Conservation (phyloP, 2,113 vertebrate genomes). For the Garra rufa region DNA sequence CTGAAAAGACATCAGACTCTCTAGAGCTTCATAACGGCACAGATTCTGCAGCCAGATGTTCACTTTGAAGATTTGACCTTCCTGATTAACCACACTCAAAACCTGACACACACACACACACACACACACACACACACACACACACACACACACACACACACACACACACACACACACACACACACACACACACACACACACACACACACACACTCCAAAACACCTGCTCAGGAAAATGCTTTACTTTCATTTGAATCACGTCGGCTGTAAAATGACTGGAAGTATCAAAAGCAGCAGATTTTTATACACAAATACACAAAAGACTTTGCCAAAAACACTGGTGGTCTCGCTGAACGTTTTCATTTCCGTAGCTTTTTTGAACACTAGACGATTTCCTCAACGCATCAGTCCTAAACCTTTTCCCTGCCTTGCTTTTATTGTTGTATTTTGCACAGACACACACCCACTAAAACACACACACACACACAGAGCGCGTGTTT, state of each 20-base stretch:
- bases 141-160: slow-evolving; percentile 17
- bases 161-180: slow-evolving; percentile 38
- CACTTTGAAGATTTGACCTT: slow-evolving; percentile 63
- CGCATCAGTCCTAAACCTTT: slow-evolving; percentile 3
- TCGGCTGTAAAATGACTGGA: background rate
- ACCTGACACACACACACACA: background rate
- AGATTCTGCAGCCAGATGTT: slow-evolving; percentile 70
- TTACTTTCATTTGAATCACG: background rate
- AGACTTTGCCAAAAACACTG: background rate
- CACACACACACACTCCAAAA: slow-evolving; percentile 5
- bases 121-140: slow-evolving; percentile 39
- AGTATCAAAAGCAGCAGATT: slow-evolving; percentile 1
- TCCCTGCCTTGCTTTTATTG: background rate
- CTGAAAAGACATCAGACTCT: slow-evolving; percentile 35
- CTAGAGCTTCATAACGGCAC: slow-evolving; percentile 61
- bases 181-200: slow-evolving; percentile 38
- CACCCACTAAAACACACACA: slow-evolving; percentile 31
- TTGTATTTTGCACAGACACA: slow-evolving; percentile 42
- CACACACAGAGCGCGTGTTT: slow-evolving; percentile 60
- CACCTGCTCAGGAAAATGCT: background rate
- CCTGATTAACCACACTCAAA: slow-evolving; percentile 46
- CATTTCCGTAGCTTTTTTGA: background rate
- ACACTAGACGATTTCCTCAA: slow-evolving; percentile 16
- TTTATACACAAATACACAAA: background rate
- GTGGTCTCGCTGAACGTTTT: slow-evolving; percentile 14